Percentiles rank a stretch among this genome's conserved stretches.
Conservation (phyloP, 2,113 vertebrate species). For the Tursiops truncatus region DNA sequence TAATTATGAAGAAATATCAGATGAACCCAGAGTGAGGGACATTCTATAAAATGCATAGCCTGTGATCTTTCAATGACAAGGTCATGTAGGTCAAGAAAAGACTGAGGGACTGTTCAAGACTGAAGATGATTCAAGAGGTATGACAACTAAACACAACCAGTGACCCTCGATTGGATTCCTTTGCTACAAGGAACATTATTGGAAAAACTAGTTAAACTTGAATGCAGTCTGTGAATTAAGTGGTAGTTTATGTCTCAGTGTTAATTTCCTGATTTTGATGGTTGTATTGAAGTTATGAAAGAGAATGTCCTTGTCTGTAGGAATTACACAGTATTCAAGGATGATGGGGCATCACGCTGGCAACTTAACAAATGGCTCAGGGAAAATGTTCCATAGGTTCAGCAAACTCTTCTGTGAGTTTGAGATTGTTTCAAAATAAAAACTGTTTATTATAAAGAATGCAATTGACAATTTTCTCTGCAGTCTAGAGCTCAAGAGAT, state of each 20-base stretch:
- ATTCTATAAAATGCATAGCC: background rate
- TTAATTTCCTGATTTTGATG: background rate
- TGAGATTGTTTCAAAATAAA: slow-evolving; percentile 12
- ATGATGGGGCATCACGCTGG: background rate
- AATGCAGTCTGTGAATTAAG: background rate
- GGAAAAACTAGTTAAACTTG: background rate
- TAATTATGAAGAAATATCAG: background rate
- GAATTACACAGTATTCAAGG: background rate
- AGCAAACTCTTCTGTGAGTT: background rate
- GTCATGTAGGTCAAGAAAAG: background rate
- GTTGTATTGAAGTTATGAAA: background rate
- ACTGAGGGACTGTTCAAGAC: background rate
- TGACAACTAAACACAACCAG: background rate
- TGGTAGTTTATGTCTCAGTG: background rate
- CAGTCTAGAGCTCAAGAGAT: background rate
- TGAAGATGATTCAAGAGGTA: background rate
- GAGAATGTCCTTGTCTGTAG: background rate
- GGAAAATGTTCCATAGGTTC: background rate
- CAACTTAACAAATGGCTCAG: background rate
- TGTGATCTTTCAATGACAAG: background rate
- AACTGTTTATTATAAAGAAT: background rate
- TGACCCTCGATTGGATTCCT: background rate
- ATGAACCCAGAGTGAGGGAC: background rate
- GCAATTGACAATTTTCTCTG: background rate
- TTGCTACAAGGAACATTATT: background rate